Conservation (phyloP, 1,140 invertebrate species). For the Lepeophtheirus salmonis region DNA sequence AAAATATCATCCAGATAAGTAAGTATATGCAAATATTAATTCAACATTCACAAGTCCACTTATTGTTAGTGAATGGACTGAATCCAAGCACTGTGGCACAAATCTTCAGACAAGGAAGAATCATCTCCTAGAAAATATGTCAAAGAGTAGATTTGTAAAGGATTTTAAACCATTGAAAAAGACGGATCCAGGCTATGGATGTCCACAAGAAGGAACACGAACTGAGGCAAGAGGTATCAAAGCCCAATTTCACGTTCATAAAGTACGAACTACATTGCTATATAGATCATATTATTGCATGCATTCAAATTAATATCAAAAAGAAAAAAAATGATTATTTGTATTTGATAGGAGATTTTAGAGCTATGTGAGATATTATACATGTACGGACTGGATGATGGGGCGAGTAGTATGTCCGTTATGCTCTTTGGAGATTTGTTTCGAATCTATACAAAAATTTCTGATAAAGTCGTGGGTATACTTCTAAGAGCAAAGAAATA, state of each 20-base stretch:
- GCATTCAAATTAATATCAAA: too few relatives aligned
- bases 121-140: neutral
- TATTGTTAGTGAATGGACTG: too few relatives aligned
- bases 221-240: neutral
- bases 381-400: conserved; percentile 1
- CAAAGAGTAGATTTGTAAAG: neutral
- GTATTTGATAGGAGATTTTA: conserved; percentile 13
- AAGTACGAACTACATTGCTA: neutral
- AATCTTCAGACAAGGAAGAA: too few relatives aligned
- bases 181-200: conserved; percentile 14
- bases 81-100: too few relatives aligned
- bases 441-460: conserved; percentile 13
- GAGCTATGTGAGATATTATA: conserved; percentile 18
- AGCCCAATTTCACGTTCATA: conserved; percentile 12
- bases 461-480: conserved; percentile 15
- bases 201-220: conserved; percentile 11
- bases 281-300: too few relatives aligned
- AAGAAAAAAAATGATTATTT: neutral
- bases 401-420: neutral
- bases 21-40: too few relatives aligned
- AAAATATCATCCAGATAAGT: too few relatives aligned
- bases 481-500: conserved; percentile 17
- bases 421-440: conserved; percentile 17
- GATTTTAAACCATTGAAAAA: neutral
- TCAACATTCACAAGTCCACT: too few relatives aligned